Evolutionary conservation across 1,140 invertebrate genomes (phyloP), one percentile per base, ranked within the genome.

Genomic region (Himalopsyche phryganea): DNA sequence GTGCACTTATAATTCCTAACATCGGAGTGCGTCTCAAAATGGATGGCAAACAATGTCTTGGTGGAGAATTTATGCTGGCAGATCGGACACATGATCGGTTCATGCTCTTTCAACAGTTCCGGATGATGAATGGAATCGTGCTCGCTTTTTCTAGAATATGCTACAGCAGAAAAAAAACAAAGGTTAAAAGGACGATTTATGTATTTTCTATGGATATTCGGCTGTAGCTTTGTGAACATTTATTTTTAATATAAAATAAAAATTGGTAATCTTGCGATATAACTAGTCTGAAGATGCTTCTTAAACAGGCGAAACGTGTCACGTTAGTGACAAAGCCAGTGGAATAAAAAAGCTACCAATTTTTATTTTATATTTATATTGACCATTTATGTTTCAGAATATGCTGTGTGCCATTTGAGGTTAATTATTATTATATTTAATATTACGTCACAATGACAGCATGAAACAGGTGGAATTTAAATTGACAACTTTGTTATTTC

Each of bases 1-100:
- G 35, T 14, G 10, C 46, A 57, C 0, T 20, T 11, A 14, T 57
- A 50, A 10, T 50, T 57, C 20, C 53, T 56, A 4, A 33, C 42
- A 9, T 54, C 51, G 3, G 51, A 54, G 32, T 54, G 51, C 10
- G 46, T 54, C 17, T 54, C 36, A 0, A 44, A 17, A 15, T 57
- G 41, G 6, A 41, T 42, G 41, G 13, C 44, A 1, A 42, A 20
- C 13, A 23, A 9, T 15, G 35, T 14, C 1, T 18, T 33, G 10
- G 9, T 57, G 14, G 17, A 36, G 15, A 45, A 54, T 2, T 11
- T 17, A 7, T 32, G 41, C 6, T 36, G 18, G 20, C 51, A 54
- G 10, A 7, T 32, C 1, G 14, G 9, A 28, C 51, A 54, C 32
- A 45, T 11, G 1, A 46, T 51, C 10, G 41, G 35, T 18, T 44